Evolutionary conservation across 35 echinoderm and acorn worm genomes (phyloP).

Genomic region (Ptychodera flava): DNA sequence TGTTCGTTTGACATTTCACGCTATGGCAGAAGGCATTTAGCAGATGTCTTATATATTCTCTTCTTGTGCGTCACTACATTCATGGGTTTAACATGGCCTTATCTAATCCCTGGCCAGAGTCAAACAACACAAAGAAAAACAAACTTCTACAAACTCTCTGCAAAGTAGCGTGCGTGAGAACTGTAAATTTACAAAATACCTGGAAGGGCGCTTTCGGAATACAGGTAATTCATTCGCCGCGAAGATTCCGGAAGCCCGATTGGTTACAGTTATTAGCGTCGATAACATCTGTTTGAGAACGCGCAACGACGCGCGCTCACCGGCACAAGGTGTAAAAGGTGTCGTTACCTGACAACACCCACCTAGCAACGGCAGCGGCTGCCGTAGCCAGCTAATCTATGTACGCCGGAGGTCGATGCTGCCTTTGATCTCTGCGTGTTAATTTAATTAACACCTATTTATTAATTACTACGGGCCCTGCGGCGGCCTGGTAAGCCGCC

Average conservation of each 20-base stretch:
- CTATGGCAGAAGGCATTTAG: no score
- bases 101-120: no score
- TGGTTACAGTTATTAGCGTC: background rate
- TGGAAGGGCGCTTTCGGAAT: no score
- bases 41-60: no score
- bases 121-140: slow-evolving; percentile 2
- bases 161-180: background rate
- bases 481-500: no score
- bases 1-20: no score
- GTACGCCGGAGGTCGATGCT: background rate
- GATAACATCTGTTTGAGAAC: no score
- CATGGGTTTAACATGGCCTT: no score
- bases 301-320: no score
- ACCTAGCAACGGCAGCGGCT: background rate
- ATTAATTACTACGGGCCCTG: background rate
- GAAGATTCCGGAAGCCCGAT: background rate
- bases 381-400: background rate
- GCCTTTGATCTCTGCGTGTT: background rate
- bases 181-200: no score
- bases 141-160: background rate
- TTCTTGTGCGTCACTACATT: no score
- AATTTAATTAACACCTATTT: background rate
- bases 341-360: background rate
- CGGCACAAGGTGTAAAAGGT: background rate
- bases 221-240: no score